Evolutionary conservation across 1,140 invertebrate genomes (phyloP), one percentile per base, ranked within the genome.

Genomic region (Theocolax elegans): DNA sequence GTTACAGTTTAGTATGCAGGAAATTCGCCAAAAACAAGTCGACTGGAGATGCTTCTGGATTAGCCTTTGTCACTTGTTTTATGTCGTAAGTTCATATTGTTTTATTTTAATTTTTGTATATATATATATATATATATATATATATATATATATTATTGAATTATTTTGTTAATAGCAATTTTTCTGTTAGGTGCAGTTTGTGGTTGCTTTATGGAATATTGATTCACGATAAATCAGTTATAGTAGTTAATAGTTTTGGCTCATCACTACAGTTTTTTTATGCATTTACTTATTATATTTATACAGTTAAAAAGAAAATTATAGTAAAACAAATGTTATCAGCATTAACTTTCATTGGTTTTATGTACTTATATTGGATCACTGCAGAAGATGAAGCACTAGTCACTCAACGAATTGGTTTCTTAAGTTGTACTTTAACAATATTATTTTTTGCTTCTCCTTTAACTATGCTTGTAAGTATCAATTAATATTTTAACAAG

Each of bases 361-460:
- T 81, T n/a, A 73, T 87, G 35, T 84, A 87, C 72, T 71, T 77
- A 35, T 89, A 89, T 78, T 81, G 84, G 63, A 75, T 74, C 70
- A 71, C 79, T 46, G 85, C 89, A 70, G 42, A 73, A 15, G 78
- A 86, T 48, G 73, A 71, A 67, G 1, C 17, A 17, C 9, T 80
- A 29, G 81, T 81, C 9, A 73, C 75, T 38, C 74, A 79, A 42
- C 72, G 81, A 76, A 78, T 88, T 86, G 93, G 92, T 62, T 81
- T 92, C 15, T 79, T 92, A 25, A 92, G 92, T 73, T 93, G 92
- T 76, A 76, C 87, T 38, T 84, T 94, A 7, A 93, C 93, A 12
- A 87, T 95, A 48, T 75, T 93, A 48, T 94, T 93, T 74, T 93
- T 94, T 81, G 92, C 91, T 29, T 91, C 93, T 44, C 94, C 94